Evolutionary conservation across 2,888 invertebrate genomes (phyloP).

Genomic region (Meganola albula): DNA sequence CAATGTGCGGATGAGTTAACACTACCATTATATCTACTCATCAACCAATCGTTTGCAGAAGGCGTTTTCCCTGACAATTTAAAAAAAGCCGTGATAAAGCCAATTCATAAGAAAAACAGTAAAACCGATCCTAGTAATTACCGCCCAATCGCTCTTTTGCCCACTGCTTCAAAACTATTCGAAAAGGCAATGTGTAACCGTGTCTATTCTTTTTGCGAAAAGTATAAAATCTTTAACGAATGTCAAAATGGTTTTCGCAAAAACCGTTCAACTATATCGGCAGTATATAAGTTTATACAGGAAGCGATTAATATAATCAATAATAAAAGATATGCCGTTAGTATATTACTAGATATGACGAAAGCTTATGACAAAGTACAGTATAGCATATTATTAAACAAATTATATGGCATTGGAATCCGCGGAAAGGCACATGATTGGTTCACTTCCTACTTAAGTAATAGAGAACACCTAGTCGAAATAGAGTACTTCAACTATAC

Average conservation of each 20-base stretch:
- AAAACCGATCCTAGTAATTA: no score
- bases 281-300: no score
- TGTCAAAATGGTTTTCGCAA: no score
- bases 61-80: neutral
- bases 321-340: constrained; percentile 1
- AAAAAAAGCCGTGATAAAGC: neutral
- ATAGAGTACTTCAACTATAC: neutral
- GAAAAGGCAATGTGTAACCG: no score
- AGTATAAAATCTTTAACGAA: no score
- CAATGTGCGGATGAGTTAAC: constrained; percentile 4
- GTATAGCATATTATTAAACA: neutral
- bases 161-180: neutral
- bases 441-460: neutral
- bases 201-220: no score
- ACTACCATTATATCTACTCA: no score
- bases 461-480: neutral
- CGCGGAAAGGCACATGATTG: neutral
- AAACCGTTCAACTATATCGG: no score
- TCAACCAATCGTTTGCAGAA: neutral
- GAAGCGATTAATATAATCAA: neutral
- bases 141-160: neutral
- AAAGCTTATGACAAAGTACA: neutral
- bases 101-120: neutral
- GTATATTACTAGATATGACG: constrained; percentile 2
- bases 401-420: neutral